Percentiles rank a stretch among this genome's conserved stretches.
phyloP scores from a whole-genome alignment of 37 sponge, comb jelly and placozoan genomes.

The Axinella damicornis region DNA sequence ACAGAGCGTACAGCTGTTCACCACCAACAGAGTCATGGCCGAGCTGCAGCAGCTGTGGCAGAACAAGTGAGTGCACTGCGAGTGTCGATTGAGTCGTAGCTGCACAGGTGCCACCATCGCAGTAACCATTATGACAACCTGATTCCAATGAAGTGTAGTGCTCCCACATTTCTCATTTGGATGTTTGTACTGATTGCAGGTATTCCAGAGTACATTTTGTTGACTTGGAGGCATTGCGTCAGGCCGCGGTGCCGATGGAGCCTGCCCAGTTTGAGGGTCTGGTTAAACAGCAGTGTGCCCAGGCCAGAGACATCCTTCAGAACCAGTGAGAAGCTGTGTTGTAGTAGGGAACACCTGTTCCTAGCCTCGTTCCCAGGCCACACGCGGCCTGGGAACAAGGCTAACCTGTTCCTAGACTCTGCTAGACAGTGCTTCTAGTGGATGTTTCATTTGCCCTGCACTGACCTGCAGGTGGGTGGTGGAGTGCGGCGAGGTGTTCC shows the following conservation, averaged over 20 bases:
- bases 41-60: slow-evolving; percentile 86
- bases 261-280: slow-evolving; percentile 67
- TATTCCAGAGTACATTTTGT: slow-evolving; percentile 72
- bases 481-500: slow-evolving; percentile 89
- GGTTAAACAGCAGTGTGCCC: slow-evolving; percentile 64
- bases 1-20: slow-evolving; percentile 76
- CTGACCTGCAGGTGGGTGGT: slow-evolving; percentile 82
- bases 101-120: background rate
- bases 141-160: background rate
- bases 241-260: slow-evolving; percentile 46
- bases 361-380: background rate
- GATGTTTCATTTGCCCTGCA: no score
- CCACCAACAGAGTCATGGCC: slow-evolving; percentile 69
- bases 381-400: background rate
- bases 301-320: slow-evolving; percentile 53
- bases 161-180: no score
- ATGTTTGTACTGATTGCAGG: no score
- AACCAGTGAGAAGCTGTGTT: slow-evolving; percentile 37
- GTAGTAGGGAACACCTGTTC: background rate
- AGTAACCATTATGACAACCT: background rate
- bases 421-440: no score
- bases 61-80: slow-evolving; percentile 75
- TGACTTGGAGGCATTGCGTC: slow-evolving; percentile 37
- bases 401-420: no score
- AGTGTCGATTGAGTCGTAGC: background rate